Conservation (phyloP, 37 sponge, comb jelly and placozoan genomes). For the Theonella swinhoei region DNA sequence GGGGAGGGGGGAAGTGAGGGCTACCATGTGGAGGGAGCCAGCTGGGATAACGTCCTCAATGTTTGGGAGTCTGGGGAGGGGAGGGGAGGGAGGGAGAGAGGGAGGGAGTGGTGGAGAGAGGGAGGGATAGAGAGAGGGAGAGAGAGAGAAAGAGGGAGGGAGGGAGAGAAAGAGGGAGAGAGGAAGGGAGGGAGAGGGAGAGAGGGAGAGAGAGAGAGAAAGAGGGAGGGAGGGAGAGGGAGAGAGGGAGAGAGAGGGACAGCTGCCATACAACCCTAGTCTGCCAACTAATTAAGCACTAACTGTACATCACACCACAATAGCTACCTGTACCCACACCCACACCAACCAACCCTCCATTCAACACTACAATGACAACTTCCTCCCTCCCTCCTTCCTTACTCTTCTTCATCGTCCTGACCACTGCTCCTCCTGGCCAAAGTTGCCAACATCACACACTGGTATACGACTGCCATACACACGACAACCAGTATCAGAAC, state of each 20-base stretch:
- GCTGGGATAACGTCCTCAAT: conserved; percentile 33
- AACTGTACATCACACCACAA: background rate
- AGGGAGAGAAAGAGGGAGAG: no score
- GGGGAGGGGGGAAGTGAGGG: conserved; percentile 11
- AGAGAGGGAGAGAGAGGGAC: background rate
- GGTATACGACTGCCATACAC: conserved; percentile 36
- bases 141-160: no score
- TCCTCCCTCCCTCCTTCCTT: conserved; percentile 37
- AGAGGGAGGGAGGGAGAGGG: background rate
- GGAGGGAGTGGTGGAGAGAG: background rate
- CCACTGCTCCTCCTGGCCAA: background rate
- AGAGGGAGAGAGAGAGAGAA: background rate
- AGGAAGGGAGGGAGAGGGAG: background rate
- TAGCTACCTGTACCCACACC: background rate
- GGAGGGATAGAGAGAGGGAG: no score
- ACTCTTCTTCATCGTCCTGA: background rate
- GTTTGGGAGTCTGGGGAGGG: conserved; percentile 11
- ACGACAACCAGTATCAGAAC: conserved; percentile 51
- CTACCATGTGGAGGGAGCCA: background rate
- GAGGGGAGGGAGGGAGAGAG: background rate
- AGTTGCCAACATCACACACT: conserved; percentile 43
- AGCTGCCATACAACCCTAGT: background rate
- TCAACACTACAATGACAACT: conserved; percentile 1
- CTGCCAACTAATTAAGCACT: background rate
- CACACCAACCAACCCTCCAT: no score